Evolutionary conservation across 2,888 invertebrate species (phyloP), one percentile per base, ranked within the genome.

Genomic region (Cerastis leucographa): DNA sequence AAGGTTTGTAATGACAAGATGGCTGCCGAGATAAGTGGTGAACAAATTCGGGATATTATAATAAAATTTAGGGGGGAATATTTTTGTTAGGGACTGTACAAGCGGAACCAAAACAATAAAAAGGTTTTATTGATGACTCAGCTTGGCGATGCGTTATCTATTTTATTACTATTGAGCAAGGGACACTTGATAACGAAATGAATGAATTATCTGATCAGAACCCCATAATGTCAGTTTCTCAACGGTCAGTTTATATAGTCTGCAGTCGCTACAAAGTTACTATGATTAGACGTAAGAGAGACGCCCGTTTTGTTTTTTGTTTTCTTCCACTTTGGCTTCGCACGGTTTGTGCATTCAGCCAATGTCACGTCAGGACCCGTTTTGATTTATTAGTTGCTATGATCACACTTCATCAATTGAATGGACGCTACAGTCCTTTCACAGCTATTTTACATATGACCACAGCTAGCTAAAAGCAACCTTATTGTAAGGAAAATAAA

Each of bases 1-100:
- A 85, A 76, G 65, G 71, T 68, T 80, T 84, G 74, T 78, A 71
- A 76, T 75, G 83, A 78, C 82, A 75, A 76, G 75, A 81, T 80
- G 64, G 64, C 61, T 72, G 73, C 44, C 46, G 17, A 68, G 71
- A 83, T 79, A 76, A 84, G 73, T 81, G 76, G 68, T 68, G 62
- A 61, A 83, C 69, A 73, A 81, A 85, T 79, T 72, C 49, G 64
- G 35, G n/a, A 65, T 42, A 74, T 70, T 77, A 74, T 71, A 40
- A 66, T 74, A 79, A 78, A 68, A 83, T 73, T 35, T 8, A 19
- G 4, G 46, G 74, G 59, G 17, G 6, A 68, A 61, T 44, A 25
- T 56, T 81, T 76, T 76, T 71, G 46, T 65, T 65, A 14, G 44
- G 14, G 19, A 65, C 44, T 70, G 59, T 71, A 76, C 64, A 64